Conservation (phyloP, 1,140 invertebrate species). For the Macrosteles quadrilineatus region DNA sequence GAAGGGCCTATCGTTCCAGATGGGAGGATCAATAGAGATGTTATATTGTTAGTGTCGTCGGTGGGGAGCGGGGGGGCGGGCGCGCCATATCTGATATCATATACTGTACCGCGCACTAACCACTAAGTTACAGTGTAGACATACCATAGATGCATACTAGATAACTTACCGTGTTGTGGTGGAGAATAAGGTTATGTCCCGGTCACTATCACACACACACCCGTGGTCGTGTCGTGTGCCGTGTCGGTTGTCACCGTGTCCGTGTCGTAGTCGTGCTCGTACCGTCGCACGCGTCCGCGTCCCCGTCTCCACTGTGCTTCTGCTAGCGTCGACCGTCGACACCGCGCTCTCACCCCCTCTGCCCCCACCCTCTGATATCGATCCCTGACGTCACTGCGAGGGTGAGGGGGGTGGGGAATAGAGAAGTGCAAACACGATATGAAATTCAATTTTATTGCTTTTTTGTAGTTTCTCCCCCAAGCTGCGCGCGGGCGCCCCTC, state of each 20-base stretch:
- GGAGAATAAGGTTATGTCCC: slow-evolving; percentile 1
- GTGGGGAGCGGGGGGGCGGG: background rate
- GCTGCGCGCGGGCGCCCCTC: background rate
- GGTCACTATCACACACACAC: background rate
- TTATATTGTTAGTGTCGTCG: slow-evolving; percentile 11
- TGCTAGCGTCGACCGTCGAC: background rate
- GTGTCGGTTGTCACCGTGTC: background rate
- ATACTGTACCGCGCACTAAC: too few relatives aligned
- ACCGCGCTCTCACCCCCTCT: background rate
- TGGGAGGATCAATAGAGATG: slow-evolving; percentile 14
- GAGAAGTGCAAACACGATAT: slow-evolving; percentile 44
- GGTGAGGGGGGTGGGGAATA: slow-evolving; percentile 32
- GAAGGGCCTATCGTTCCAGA: slow-evolving; percentile 13
- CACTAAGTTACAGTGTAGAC: too few relatives aligned
- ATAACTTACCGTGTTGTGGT: too few relatives aligned
- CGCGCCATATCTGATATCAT: background rate
- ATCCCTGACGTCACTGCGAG: slow-evolving; percentile 35
- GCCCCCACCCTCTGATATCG: slow-evolving; percentile 26
- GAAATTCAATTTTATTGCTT: slow-evolving; percentile 45
- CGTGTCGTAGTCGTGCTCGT: too few relatives aligned
- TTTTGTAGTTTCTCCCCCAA: slow-evolving; percentile 38
- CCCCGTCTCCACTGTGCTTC: too few relatives aligned
- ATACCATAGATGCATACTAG: too few relatives aligned
- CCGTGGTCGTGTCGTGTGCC: background rate
- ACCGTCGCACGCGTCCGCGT: background rate